phyloP scores from a whole-genome alignment of 2,113 vertebrate species.

The Hyla sarda region DNA sequence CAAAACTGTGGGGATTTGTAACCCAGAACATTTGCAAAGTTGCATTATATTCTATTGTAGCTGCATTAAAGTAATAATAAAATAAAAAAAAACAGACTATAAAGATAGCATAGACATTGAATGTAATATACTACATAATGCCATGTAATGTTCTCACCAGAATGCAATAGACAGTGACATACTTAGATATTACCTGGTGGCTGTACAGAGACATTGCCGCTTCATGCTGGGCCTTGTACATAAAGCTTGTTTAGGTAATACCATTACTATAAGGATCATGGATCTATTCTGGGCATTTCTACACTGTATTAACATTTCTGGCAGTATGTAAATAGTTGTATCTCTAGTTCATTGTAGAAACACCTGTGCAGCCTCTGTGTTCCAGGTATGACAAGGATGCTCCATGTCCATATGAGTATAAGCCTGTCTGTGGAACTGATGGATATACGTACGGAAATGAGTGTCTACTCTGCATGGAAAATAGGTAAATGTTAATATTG shows the following conservation, averaged over 20 bases:
- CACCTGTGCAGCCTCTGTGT: conserved; percentile 24
- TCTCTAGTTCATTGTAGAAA: neutral
- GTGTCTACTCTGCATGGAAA: conserved; percentile 22
- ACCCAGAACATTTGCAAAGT: too few species aligned
- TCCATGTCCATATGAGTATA: neutral
- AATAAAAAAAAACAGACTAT: neutral
- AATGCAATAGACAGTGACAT: neutral
- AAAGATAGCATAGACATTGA: neutral
- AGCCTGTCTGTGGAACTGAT: conserved; percentile 30
- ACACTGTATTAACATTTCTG: too few species aligned
- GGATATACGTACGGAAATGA: conserved; percentile 40
- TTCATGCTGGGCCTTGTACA: too few species aligned
- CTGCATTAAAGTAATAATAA: neutral
- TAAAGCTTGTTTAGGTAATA: too few species aligned
- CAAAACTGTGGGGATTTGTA: neutral
- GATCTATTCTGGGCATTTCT: too few species aligned
- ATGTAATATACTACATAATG: too few species aligned
- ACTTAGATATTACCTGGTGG: too few species aligned
- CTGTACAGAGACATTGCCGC: too few species aligned
- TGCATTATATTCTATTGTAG: neutral
- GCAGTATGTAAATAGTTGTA: too few species aligned
- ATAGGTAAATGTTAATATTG: neutral
- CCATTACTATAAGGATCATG: too few species aligned
- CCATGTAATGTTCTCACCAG: neutral
- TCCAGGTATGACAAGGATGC: neutral